phyloP scores from a whole-genome alignment of 2,888 invertebrate species.

The Cerastis leucographa region DNA sequence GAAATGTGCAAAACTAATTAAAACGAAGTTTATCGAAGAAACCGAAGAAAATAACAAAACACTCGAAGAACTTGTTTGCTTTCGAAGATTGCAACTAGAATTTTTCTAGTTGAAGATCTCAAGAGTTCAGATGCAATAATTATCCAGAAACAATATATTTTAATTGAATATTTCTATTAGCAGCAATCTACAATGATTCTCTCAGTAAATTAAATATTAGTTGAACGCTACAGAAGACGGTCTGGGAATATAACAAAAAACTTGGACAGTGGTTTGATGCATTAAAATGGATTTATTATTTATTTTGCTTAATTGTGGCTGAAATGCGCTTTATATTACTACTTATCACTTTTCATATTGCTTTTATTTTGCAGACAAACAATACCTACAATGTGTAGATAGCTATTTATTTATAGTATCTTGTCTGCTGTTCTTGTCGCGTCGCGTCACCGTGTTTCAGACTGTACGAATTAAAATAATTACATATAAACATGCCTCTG shows the following conservation, averaged over 20 bases:
- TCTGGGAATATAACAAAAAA: neutral
- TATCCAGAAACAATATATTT: constrained; percentile 17
- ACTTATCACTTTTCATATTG: neutral
- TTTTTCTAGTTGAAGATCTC: constrained; percentile 9
- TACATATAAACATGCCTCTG: constrained; percentile 54
- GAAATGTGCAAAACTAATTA: neutral
- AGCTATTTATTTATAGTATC: constrained; percentile 34
- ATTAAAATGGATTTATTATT: neutral
- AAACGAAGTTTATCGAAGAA: neutral
- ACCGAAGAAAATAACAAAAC: neutral
- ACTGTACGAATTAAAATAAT: constrained; percentile 53
- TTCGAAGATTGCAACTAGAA: constrained; percentile 15
- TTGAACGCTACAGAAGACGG: neutral
- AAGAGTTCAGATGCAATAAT: neutral
- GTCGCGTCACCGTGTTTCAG: constrained; percentile 48
- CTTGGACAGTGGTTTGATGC: neutral
- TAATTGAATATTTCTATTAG: neutral
- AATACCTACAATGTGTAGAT: constrained; percentile 25
- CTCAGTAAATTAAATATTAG: neutral
- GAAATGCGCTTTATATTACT: neutral
- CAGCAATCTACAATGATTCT: neutral
- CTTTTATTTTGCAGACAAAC: constrained; percentile 23
- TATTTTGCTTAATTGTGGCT: neutral
- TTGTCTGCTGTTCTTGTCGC: constrained; percentile 42
- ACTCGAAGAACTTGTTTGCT: constrained; percentile 1